phyloP scores from a whole-genome alignment of 2,888 invertebrate species.

The Drosophila rellima region DNA sequence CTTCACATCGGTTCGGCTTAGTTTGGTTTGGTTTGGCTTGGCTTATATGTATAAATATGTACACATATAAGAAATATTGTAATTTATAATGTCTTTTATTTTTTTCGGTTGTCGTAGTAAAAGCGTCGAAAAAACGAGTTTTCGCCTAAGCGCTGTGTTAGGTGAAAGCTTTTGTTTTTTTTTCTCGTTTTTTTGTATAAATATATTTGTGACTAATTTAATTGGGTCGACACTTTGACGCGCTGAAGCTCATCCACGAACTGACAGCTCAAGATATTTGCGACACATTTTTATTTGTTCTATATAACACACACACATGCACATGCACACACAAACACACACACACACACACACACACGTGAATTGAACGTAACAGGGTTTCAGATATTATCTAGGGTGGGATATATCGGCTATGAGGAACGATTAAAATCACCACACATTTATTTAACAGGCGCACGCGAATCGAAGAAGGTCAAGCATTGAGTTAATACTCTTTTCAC shows the following conservation, averaged over 20 bases:
- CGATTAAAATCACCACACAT: conserved; percentile 69
- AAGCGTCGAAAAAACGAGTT: conserved; percentile 62
- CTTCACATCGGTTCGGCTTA: conserved; percentile 16
- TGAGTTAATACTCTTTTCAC: conserved; percentile 31
- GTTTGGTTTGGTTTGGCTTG: conserved; percentile 31
- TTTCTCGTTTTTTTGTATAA: conserved; percentile 30
- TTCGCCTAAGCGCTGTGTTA: conserved; percentile 49
- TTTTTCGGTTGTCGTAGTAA: conserved; percentile 47
- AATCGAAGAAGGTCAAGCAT: background rate
- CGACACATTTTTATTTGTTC: conserved; percentile 65
- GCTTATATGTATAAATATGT: conserved; percentile 21
- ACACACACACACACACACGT: conserved; percentile 19
- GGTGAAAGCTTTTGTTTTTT: conserved; percentile 71
- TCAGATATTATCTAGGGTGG: conserved; percentile 52
- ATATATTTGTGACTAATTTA: conserved; percentile 45
- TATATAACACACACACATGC: conserved; percentile 3
- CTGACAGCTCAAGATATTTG: conserved; percentile 61
- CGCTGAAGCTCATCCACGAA: conserved; percentile 57
- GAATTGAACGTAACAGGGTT: conserved; percentile 1
- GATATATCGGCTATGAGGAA: conserved; percentile 21
- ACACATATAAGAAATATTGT: conserved; percentile 51
- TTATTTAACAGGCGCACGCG: conserved; percentile 66
- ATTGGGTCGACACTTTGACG: conserved; percentile 67
- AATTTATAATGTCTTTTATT: conserved; percentile 72
- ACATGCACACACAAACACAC: too few species aligned